Percentiles rank a stretch among this genome's conserved stretches.
Evolutionary conservation across 2,888 invertebrate genomes (phyloP).

Genomic region (Nycteola revayana): DNA sequence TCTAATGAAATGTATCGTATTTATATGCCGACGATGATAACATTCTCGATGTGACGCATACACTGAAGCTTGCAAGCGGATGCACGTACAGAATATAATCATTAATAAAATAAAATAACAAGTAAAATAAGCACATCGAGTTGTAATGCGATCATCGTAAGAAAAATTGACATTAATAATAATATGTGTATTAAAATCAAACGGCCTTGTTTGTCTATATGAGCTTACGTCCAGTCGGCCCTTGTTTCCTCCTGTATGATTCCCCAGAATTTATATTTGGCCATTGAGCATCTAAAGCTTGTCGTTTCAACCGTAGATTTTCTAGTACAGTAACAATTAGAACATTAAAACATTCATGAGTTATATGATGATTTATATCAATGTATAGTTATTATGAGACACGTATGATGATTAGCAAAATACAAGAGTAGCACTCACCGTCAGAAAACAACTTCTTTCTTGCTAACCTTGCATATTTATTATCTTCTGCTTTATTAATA

Average conservation of each 20-base stretch:
- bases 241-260: slow-evolving; percentile 84
- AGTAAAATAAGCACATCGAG: slow-evolving; percentile 74
- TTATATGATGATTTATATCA: slow-evolving; percentile 18
- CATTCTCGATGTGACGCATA: slow-evolving; percentile 71
- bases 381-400: slow-evolving; percentile 17
- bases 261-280: slow-evolving; percentile 60
- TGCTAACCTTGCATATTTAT: slow-evolving; percentile 79
- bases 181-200: slow-evolving; percentile 32
- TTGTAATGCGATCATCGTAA: slow-evolving; percentile 70
- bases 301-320: slow-evolving; percentile 70
- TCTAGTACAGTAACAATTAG: slow-evolving; percentile 56
- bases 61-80: slow-evolving; percentile 75
- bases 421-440: slow-evolving; percentile 80
- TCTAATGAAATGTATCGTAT: slow-evolving; percentile 46
- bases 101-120: slow-evolving; percentile 45
- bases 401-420: slow-evolving; percentile 23
- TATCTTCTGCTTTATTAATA: slow-evolving; percentile 83
- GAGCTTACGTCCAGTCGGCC: slow-evolving; percentile 85
- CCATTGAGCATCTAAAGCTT: slow-evolving; percentile 66
- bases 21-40: slow-evolving; percentile 65
- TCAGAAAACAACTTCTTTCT: slow-evolving; percentile 85
- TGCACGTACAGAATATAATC: slow-evolving; percentile 46
- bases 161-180: slow-evolving; percentile 48
- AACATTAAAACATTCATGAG: slow-evolving; percentile 32
- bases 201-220: slow-evolving; percentile 40